These are phyloP conservation scores for Geotrupes spiniger DNA, from an alignment of 2,888 invertebrate species.

Conservation along the genomic window DNA sequence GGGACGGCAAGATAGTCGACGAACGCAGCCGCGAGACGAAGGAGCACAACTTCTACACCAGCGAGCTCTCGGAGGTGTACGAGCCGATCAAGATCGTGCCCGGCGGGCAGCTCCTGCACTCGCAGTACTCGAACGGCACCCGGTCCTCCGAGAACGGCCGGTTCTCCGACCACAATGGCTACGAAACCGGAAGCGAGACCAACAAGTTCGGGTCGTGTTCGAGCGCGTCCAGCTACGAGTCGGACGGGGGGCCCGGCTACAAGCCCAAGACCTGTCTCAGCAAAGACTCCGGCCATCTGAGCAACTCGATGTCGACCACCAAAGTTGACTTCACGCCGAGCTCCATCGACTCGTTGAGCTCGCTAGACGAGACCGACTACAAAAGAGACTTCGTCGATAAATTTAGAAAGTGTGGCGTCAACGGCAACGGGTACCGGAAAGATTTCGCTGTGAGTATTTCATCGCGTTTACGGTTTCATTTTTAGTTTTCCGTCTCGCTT, in stretches of 20 bases:
- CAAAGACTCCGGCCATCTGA: constrained; percentile 48
- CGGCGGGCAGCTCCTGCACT: constrained; percentile 42
- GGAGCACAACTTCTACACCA: constrained; percentile 68
- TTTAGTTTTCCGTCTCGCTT: no score
- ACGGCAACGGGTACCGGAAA: constrained; percentile 28
- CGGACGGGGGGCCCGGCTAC: constrained; percentile 34
- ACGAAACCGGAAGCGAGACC: constrained; percentile 42
- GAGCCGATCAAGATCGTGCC: constrained; percentile 55
- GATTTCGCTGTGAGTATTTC: constrained; percentile 31
- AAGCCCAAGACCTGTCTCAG: constrained; percentile 32
- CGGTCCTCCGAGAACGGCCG: constrained; percentile 30
- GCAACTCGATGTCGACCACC: constrained; percentile 42
- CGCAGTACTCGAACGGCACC: constrained; percentile 33
- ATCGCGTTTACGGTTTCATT: not conserved
- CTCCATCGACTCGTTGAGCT: constrained; percentile 48
- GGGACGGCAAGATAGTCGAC: constrained; percentile 66
- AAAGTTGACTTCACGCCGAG: constrained; percentile 48
- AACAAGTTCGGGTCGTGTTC: constrained; percentile 48
- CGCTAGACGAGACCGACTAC: constrained; percentile 49
- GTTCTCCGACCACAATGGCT: constrained; percentile 43
- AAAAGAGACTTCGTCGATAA: constrained; percentile 39
- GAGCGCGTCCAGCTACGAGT: constrained; percentile 49
- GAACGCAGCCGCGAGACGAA: constrained; percentile 68
- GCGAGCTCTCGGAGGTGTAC: constrained; percentile 65
- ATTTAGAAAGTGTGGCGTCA: constrained; percentile 42